phyloP scores from a whole-genome alignment of 2,113 vertebrate species.

The Chloebia gouldiae region DNA sequence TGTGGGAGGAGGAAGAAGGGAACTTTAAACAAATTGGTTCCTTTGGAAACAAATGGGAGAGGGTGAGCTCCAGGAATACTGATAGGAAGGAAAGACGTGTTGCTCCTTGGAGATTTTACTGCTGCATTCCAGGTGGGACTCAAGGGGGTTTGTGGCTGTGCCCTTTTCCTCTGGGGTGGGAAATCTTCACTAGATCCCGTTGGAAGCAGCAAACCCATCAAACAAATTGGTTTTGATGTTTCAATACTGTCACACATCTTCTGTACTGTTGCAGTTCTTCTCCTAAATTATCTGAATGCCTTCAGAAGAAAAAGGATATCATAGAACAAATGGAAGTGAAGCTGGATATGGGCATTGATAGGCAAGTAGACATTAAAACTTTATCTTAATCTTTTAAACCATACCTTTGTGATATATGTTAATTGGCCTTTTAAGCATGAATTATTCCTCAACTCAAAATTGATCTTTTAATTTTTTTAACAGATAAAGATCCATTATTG shows the following conservation, averaged over 20 bases:
- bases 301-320: constrained; percentile 99
- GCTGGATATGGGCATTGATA: constrained; percentile 96
- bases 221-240: not conserved
- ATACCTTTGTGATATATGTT: not conserved
- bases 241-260: not conserved
- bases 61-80: not conserved
- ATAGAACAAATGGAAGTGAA: constrained; percentile 99
- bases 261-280: constrained; percentile 81
- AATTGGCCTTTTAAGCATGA: not conserved
- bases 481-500: not conserved
- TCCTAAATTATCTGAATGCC: constrained; percentile 95
- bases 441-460: not conserved
- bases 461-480: not conserved
- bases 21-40: not conserved
- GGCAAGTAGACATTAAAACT: constrained; percentile 74
- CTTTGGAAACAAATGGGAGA: not conserved
- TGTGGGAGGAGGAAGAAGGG: not conserved
- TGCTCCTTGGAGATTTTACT: not conserved
- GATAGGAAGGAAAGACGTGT: not conserved
- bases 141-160: not conserved
- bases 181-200: not conserved
- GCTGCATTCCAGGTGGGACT: not conserved
- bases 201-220: not conserved
- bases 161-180: not conserved
- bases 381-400: not conserved